Evolutionary conservation across 35 echinoderm and acorn worm species (phyloP).

Genomic region (Ptychodera flava): DNA sequence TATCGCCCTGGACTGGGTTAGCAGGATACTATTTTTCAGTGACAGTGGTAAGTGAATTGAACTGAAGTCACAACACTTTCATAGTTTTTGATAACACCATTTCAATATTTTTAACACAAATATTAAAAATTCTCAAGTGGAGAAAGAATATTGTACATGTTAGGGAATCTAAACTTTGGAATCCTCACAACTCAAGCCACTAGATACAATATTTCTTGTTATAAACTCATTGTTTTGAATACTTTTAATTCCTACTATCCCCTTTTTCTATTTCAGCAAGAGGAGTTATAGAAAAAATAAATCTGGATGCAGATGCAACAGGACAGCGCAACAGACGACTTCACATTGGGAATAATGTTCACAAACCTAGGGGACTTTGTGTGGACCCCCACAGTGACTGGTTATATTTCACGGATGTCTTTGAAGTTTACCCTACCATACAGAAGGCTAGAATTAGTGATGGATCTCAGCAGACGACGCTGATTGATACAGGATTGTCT

Average conservation of each 20-base stretch:
- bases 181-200: too few relatives aligned
- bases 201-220: background rate
- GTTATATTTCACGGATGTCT: constrained; percentile 38
- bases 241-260: background rate
- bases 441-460: constrained; percentile 25
- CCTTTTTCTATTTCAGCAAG: background rate
- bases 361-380: constrained; percentile 16
- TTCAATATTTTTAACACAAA: background rate
- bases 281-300: background rate
- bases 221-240: background rate
- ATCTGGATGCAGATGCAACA: background rate
- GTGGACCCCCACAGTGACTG: constrained; percentile 24
- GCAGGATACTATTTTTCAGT: constrained; percentile 19
- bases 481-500: background rate
- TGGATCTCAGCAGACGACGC: background rate
- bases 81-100: background rate
- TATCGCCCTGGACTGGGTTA: constrained; percentile 30
- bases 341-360: background rate
- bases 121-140: too few relatives aligned
- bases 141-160: too few relatives aligned
- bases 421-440: background rate
- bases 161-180: too few relatives aligned
- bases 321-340: background rate
- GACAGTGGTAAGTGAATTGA: constrained; percentile 17
- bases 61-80: background rate